Base-by-base conservation (phyloP, 2,888 invertebrate genomes). In the Drosophila hamatofila region DNA sequence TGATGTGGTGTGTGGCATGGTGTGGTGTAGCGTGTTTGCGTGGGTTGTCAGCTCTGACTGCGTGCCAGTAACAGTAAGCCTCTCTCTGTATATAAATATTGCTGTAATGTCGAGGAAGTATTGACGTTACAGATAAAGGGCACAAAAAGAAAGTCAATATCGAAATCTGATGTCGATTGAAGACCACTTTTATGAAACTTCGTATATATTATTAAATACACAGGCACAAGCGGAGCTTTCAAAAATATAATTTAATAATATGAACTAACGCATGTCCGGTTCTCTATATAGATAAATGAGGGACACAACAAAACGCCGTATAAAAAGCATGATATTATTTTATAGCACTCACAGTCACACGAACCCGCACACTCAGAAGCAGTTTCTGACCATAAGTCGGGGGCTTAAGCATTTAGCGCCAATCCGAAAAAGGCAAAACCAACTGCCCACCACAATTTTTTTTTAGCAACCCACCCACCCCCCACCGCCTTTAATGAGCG, bases 381-480 rank as follows among this genome's bases (percentile, higher is more conserved):
- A 12, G 42, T 42, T 12, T 58, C 44, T 49, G 60, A 60, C 71
- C 68, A 52, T 46, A 68, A 71, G 71, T 41, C 48, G 49, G 70
- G 51, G 68, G 60, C 33, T 69, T 59, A 46, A 60, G 23, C 61
- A 74, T 72, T 74, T 74, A 74, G 42, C 74, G 46, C 78, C 73
- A 74, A 78, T 76, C 57, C 57, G 30, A 71, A 69, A 44, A 37
- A 70, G 54, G 42, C 37, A 16, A 60, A 37, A 9, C 46, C 56
- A 52, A 61, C 67, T 78, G 42, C 33, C 74, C 66, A 56, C 48
- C 70, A 58, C 70, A 55, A 21, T 8, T 49, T 33, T 49, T 33
- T 33, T 33, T 30, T 14, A 49, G 49, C 49, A 30, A 14, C 30
- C 33, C 39, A 64, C 56, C 30, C 57, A 54, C 42, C 57, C 30